Evolutionary conservation across 2,888 invertebrate genomes (phyloP).

Genomic region (Lottia gigantea): DNA sequence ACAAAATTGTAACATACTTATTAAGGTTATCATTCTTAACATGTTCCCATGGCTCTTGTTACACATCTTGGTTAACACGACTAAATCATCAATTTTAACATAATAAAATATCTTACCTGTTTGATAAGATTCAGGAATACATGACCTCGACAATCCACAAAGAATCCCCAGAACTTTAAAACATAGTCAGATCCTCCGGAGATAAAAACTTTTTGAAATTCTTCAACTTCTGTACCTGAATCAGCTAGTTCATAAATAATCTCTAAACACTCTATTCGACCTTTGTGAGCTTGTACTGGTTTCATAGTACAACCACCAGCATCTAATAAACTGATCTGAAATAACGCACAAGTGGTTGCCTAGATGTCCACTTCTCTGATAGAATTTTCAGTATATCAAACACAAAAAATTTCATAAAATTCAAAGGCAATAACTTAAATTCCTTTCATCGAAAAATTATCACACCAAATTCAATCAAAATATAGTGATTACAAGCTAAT

Average conservation of each 20-base stretch:
- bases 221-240: slow-evolving; percentile 24
- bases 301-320: slow-evolving; percentile 34
- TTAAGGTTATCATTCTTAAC: too few species aligned
- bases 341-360: background rate
- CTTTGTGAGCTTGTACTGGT: slow-evolving; percentile 49
- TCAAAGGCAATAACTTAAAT: too few species aligned
- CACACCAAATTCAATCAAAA: too few species aligned
- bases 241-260: slow-evolving; percentile 29
- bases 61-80: too few species aligned
- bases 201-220: slow-evolving; percentile 33
- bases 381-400: too few species aligned
- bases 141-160: slow-evolving; percentile 16
- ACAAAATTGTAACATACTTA: too few species aligned
- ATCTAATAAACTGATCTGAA: slow-evolving; percentile 49
- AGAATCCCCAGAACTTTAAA: slow-evolving; percentile 47
- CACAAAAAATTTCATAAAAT: too few species aligned
- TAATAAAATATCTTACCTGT: background rate
- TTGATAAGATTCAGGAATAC: background rate
- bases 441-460: too few species aligned
- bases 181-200: slow-evolving; percentile 47
- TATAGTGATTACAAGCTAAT: too few species aligned
- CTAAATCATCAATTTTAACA: too few species aligned
- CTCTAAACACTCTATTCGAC: slow-evolving; percentile 42
- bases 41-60: too few species aligned
- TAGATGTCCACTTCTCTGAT: too few species aligned